phyloP scores from a whole-genome alignment of 2,888 invertebrate genomes.

The Shargacucullia verbasci region DNA sequence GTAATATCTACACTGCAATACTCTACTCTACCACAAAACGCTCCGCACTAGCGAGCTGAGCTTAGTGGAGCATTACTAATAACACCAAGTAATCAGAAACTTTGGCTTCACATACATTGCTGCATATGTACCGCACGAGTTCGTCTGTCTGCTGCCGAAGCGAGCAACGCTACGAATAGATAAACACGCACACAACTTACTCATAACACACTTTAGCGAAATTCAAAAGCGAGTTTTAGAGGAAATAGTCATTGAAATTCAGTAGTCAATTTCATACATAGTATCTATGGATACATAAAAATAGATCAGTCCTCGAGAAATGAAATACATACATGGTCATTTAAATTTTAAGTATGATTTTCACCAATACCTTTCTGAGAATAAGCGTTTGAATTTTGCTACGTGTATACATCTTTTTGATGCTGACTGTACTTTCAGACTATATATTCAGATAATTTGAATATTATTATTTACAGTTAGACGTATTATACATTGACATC shows the following conservation, averaged over 20 bases:
- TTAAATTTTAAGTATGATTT: too few species aligned
- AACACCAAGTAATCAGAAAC: constrained; percentile 46
- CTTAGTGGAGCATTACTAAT: constrained; percentile 39
- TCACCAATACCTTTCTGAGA: too few species aligned
- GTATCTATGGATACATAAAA: too few species aligned
- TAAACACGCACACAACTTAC: constrained; percentile 25
- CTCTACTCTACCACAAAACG: neutral
- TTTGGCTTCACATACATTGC: constrained; percentile 24
- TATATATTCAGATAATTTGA: neutral
- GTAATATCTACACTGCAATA: too few species aligned
- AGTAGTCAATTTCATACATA: too few species aligned
- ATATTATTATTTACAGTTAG: constrained; percentile 1
- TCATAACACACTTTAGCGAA: constrained; percentile 45
- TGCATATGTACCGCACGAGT: constrained; percentile 4
- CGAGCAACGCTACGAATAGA: constrained; percentile 24
- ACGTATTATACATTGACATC: neutral
- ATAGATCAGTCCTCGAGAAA: too few species aligned
- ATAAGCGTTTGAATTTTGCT: too few species aligned
- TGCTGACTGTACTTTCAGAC: too few species aligned
- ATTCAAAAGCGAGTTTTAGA: too few species aligned
- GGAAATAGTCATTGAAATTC: too few species aligned
- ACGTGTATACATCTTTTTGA: too few species aligned
- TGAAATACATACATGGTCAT: too few species aligned
- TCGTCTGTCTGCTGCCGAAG: neutral
- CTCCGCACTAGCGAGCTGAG: constrained; percentile 1